phyloP scores from a whole-genome alignment of 2,888 invertebrate genomes.

The Heliconius cydno region DNA sequence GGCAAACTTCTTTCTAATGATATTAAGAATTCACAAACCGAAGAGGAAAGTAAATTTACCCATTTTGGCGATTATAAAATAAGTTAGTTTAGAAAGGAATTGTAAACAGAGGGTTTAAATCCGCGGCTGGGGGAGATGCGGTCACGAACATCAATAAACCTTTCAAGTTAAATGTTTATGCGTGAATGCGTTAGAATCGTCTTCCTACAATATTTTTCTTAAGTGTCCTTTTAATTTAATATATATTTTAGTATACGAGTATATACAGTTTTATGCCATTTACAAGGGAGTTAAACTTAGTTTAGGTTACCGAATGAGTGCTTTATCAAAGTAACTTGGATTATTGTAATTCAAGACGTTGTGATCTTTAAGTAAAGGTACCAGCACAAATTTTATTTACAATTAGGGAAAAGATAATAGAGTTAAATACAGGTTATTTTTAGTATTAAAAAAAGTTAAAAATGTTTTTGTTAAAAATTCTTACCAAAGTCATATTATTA shows the following conservation, averaged over 20 bases:
- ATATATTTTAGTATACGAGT: background rate
- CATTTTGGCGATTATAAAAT: conserved; percentile 37
- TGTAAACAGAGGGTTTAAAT: conserved; percentile 42
- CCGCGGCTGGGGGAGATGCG: conserved; percentile 55
- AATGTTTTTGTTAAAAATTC: too few species aligned
- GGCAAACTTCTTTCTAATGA: conserved; percentile 22
- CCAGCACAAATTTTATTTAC: too few species aligned
- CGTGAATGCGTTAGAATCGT: conserved; percentile 58
- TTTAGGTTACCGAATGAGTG: too few species aligned
- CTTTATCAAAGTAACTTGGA: too few species aligned
- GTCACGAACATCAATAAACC: conserved; percentile 78
- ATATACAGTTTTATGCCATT: background rate
- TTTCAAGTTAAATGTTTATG: conserved; percentile 77
- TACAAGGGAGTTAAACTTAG: too few species aligned
- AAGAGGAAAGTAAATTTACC: conserved; percentile 30
- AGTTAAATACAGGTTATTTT: too few species aligned
- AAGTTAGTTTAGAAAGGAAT: conserved; percentile 35
- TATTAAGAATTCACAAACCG: conserved; percentile 28
- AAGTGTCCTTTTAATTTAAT: background rate
- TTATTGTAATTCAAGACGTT: too few species aligned
- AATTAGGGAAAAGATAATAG: too few species aligned
- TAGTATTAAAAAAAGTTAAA: too few species aligned
- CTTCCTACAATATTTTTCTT: conserved; percentile 5
- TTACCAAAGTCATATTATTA: background rate
- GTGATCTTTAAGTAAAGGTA: too few species aligned